phyloP scores from a whole-genome alignment of 2,113 vertebrate species.

The Epinephelus cyanopodus region DNA sequence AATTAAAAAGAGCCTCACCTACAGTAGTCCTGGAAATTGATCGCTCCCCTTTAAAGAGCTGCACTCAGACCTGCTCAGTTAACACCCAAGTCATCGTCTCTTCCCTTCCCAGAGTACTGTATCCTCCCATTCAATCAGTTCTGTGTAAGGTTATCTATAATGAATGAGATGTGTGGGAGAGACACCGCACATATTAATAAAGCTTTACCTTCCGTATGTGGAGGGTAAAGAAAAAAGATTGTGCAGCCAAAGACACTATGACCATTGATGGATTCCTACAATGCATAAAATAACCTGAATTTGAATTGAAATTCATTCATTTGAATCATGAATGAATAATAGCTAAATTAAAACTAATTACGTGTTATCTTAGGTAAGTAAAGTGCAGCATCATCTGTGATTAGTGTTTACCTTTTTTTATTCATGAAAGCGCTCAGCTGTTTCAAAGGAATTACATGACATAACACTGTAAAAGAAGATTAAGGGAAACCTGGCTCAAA shows the following conservation, averaged over 20 bases:
- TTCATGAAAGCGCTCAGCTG: conserved; percentile 6
- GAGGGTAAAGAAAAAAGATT: background rate
- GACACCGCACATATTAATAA: conserved; percentile 57
- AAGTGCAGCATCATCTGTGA: conserved; percentile 3
- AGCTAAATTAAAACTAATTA: conserved; percentile 17
- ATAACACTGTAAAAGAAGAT: conserved; percentile 13
- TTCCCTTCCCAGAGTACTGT: background rate
- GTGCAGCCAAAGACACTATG: background rate
- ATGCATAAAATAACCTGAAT: background rate
- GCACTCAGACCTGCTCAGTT: conserved; percentile 34
- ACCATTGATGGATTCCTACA: background rate
- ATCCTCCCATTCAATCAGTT: conserved; percentile 33
- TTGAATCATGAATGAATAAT: conserved; percentile 24
- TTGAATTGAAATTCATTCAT: too few species aligned
- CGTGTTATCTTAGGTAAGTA: background rate
- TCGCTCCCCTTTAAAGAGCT: conserved; percentile 12
- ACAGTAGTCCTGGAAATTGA: background rate
- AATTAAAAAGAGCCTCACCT: background rate
- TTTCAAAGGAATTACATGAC: conserved; percentile 7
- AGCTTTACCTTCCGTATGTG: conserved; percentile 19
- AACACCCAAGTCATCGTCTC: conserved; percentile 24
- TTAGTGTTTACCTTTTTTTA: conserved; percentile 13
- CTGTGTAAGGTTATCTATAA: conserved; percentile 66
- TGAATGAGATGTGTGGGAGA: conserved; percentile 57
- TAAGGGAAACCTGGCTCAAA: background rate